phyloP scores from a whole-genome alignment of 2,888 invertebrate genomes.

The Drosophila pseudotakahashii region DNA sequence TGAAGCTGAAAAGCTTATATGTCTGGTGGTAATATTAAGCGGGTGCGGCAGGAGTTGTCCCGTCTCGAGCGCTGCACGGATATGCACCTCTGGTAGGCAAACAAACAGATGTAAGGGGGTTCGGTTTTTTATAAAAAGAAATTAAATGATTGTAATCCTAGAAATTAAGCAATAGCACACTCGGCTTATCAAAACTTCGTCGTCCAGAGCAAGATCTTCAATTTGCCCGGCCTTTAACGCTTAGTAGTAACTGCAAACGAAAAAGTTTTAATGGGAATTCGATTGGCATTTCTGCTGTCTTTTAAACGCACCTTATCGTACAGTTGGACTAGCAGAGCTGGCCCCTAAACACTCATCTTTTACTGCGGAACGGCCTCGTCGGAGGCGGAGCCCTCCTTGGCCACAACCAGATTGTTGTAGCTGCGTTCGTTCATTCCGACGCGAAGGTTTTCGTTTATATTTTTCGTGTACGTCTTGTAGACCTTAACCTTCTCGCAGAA shows the following conservation, averaged over 20 bases:
- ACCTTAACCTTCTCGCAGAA: conserved; percentile 88
- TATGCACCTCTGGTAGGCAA: conserved; percentile 13
- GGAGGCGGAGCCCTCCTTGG: conserved; percentile 45
- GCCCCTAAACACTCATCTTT: conserved; percentile 7
- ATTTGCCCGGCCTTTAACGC: conserved; percentile 12
- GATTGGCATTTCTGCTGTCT: not conserved
- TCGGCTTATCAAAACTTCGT: conserved; percentile 9
- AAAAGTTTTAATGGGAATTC: not conserved
- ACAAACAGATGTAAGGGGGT: not conserved
- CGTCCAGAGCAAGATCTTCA: conserved; percentile 4
- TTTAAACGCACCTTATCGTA: conserved; percentile 11
- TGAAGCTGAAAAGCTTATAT: conserved; percentile 8
- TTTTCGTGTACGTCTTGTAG: conserved; percentile 88
- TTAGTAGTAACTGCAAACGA: conserved; percentile 23
- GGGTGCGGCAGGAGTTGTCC: conserved; percentile 1
- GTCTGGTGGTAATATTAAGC: conserved; percentile 4
- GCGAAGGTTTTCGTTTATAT: conserved; percentile 84
- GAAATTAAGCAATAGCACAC: conserved; percentile 32
- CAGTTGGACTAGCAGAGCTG: not conserved
- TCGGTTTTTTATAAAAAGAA: not conserved
- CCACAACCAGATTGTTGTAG: conserved; percentile 69
- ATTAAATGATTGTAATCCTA: conserved; percentile 7
- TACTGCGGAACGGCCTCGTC: conserved; percentile 25
- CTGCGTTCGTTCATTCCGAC: conserved; percentile 76
- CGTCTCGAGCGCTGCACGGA: not conserved